Evolutionary conservation across 92 coral and sea anemone species (phyloP).

Genomic region (Pocillopora grandis): DNA sequence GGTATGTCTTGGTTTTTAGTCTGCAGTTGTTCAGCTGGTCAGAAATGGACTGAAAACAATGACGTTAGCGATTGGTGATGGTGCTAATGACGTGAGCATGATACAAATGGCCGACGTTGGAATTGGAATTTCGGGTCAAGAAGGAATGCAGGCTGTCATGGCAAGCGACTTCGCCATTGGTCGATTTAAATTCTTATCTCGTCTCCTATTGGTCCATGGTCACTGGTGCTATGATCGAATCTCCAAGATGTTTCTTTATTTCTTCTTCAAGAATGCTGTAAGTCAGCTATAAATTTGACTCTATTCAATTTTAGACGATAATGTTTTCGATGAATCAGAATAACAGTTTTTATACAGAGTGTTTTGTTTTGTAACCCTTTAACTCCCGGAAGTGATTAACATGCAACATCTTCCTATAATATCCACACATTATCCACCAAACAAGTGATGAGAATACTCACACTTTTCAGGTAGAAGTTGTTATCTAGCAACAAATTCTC

Average conservation of each 20-base stretch:
- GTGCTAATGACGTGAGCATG: constrained; percentile 99
- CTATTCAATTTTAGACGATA: not conserved
- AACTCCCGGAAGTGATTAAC: too few species aligned
- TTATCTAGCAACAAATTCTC: too few species aligned
- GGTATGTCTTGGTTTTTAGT: constrained; percentile 33
- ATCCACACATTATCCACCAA: too few species aligned
- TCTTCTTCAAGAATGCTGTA: constrained; percentile 98
- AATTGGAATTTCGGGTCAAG: constrained; percentile 97
- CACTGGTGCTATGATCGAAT: constrained; percentile 99
- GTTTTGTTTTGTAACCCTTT: too few species aligned
- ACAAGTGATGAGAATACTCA: too few species aligned
- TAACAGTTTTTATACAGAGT: too few species aligned
- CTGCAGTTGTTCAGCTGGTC: constrained; percentile 94
- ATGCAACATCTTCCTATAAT: too few species aligned
- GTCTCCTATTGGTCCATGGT: constrained; percentile 90
- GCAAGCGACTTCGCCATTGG: constrained; percentile 99
- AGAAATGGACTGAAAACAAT: constrained; percentile 89
- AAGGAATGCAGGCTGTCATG: constrained; percentile 99
- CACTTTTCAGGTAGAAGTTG: too few species aligned
- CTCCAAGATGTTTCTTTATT: constrained; percentile 92
- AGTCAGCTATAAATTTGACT: constrained; percentile 13
- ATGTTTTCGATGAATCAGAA: too few species aligned
- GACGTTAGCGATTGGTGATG: constrained; percentile 99
- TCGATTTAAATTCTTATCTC: constrained; percentile 87
- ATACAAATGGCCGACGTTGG: constrained; percentile 99